Base-by-base conservation (phyloP, 2,888 invertebrate genomes). In the Halocaridina rubra region DNA sequence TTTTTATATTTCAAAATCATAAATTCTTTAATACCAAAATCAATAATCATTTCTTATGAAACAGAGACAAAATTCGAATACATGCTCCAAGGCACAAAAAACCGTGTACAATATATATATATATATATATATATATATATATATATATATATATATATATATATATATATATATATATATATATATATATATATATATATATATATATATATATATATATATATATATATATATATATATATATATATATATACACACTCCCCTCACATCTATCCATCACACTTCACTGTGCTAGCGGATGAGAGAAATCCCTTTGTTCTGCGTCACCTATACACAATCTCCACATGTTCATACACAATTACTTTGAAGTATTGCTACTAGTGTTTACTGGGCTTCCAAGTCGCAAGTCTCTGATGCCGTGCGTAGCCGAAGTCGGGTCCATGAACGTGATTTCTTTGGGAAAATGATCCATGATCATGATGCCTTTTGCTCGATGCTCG, bases 401-500 rank as follows among this genome's bases (percentile, higher is more conserved):
- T 46, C 46, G n/a, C n/a, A n/a, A n/a, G n/a, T n/a, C n/a, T n/a
- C n/a, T n/a, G n/a, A 46, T 46, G 46, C 10, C 10, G 46, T 13
- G 46, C 5, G 29, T 29, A 16, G 29, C 22, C 8, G 72, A 33
- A 24, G 81, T 74, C 2, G 87, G 87, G 24, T 87, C 79, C 85
- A 87, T 82, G 22, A 80, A 72, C 22, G 78, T 81, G 69, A 87
- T 85, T 53, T 85, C 61, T 24, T 27, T 59, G 0, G 87, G 87
- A 8, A 87, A 80, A 39, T 53, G 59, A 32, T 86, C 85, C 64
- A 80, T 77, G 4, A 87, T 33, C 22, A 87, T 53, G 69, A 87
- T 87, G 61, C 87, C 87, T 61, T 87, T 86, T 3, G 82, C 85
- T 24, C 72, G 32, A 64, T 85, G 80, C 24, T 85, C 76, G 29